Evolutionary conservation across 2,797 vertebrate genomes (phyloP).

Genomic region (Microchirus variegatus): DNA sequence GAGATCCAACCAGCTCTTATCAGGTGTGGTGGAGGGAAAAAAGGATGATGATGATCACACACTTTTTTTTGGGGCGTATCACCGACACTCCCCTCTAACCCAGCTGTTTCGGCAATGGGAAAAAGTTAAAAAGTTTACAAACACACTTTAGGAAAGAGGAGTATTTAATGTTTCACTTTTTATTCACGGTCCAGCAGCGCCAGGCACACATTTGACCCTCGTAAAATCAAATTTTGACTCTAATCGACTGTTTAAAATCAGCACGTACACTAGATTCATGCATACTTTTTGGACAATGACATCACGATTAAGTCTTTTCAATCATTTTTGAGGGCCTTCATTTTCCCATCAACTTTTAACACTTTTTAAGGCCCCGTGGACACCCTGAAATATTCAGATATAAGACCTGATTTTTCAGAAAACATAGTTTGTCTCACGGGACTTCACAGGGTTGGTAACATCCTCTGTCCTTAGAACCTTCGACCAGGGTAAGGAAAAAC

Average conservation of each 20-base stretch:
- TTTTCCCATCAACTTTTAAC: too few species aligned
- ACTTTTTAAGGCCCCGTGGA: too few species aligned
- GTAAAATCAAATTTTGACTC: slow-evolving; percentile 9
- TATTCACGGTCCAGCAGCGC: slow-evolving; percentile 8
- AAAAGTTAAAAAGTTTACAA: slow-evolving; percentile 33
- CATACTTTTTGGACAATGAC: too few species aligned
- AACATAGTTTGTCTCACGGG: too few species aligned
- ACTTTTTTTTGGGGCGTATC: slow-evolving; percentile 35
- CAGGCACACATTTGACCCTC: slow-evolving; percentile 35
- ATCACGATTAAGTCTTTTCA: too few species aligned
- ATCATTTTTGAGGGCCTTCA: too few species aligned
- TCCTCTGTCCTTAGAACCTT: too few species aligned
- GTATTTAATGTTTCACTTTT: slow-evolving; percentile 29
- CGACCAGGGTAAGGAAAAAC: too few species aligned
- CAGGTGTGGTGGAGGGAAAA: slow-evolving; percentile 43
- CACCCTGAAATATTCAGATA: too few species aligned
- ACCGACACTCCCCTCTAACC: slow-evolving; percentile 33
- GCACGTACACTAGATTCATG: too few species aligned
- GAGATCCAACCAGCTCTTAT: slow-evolving; percentile 33
- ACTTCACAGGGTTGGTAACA: too few species aligned
- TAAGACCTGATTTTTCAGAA: too few species aligned
- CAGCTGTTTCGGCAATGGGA: slow-evolving; percentile 35
- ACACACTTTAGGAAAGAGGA: slow-evolving; percentile 10
- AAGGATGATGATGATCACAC: slow-evolving; percentile 19
- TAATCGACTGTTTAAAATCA: slow-evolving; percentile 8